Evolutionary conservation across 1,140 invertebrate species (phyloP).

Genomic region (Pseudomyrmex flavicornis): DNA sequence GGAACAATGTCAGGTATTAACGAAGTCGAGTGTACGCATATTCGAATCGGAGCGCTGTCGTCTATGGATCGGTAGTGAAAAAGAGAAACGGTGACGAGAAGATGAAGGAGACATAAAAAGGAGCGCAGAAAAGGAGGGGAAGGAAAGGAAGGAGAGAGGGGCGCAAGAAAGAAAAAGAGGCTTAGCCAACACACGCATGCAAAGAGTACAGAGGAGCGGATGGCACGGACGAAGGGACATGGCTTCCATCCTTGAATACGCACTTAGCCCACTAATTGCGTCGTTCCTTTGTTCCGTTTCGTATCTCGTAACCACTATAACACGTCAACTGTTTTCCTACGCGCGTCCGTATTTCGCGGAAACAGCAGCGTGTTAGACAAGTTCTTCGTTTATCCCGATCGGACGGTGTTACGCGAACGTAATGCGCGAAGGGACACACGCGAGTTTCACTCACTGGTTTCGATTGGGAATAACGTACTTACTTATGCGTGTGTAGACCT

Average conservation of each 20-base stretch:
- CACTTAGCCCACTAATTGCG: slow-evolving; percentile 67
- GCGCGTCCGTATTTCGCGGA: slow-evolving; percentile 5
- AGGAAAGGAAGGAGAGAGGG: background rate
- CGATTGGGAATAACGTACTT: background rate
- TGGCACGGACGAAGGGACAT: slow-evolving; percentile 62
- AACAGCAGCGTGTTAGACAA: background rate
- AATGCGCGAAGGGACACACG: background rate
- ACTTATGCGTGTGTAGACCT: no score
- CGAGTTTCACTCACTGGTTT: background rate
- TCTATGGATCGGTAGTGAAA: slow-evolving; percentile 21
- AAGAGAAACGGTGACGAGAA: slow-evolving; percentile 39
- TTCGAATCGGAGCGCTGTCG: slow-evolving; percentile 53
- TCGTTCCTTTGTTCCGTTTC: slow-evolving; percentile 64
- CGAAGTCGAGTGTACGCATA: slow-evolving; percentile 42
- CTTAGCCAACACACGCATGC: slow-evolving; percentile 48
- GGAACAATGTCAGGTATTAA: background rate
- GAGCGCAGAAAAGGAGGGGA: background rate
- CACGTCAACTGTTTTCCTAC: background rate
- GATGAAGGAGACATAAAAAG: slow-evolving; percentile 39
- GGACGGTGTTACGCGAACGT: background rate
- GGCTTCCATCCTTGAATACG: slow-evolving; percentile 73
- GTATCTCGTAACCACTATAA: slow-evolving; percentile 16
- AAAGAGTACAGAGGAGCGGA: slow-evolving; percentile 55
- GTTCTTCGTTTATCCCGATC: background rate
- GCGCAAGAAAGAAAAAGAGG: slow-evolving; percentile 60